Percentiles rank a stretch among this genome's conserved stretches.
Evolutionary conservation across 2,113 vertebrate species (phyloP).

Genomic region (Carassius auratus): DNA sequence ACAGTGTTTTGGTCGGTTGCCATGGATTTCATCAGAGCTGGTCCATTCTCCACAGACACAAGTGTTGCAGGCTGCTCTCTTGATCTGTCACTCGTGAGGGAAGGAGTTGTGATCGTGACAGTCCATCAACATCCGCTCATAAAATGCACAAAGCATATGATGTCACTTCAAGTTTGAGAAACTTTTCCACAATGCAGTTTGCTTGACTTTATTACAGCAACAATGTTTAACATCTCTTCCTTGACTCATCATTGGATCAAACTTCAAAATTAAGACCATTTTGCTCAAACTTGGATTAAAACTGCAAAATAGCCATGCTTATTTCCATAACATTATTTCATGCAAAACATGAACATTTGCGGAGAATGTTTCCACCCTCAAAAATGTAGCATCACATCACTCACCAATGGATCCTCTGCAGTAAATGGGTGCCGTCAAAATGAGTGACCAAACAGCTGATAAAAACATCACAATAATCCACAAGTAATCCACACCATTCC

Average conservation of each 20-base stretch:
- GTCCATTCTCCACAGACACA: conserved; percentile 7
- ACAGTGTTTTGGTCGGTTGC: conserved; percentile 6
- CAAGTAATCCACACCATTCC: too few relatives aligned
- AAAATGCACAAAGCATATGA: background rate
- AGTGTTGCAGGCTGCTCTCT: background rate
- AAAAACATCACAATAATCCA: too few relatives aligned
- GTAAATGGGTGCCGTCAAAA: too few relatives aligned
- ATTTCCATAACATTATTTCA: background rate
- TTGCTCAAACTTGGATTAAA: background rate
- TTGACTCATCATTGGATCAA: background rate
- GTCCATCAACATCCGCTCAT: background rate
- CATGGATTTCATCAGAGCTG: conserved; percentile 19
- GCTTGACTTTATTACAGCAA: background rate
- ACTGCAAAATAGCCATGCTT: too few relatives aligned
- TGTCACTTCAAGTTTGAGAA: background rate
- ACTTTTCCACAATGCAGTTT: background rate
- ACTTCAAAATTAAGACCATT: background rate
- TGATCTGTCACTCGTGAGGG: background rate
- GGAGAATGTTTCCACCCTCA: too few relatives aligned
- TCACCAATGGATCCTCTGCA: too few relatives aligned
- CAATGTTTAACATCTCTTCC: background rate
- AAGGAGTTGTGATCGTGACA: background rate
- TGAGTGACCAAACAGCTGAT: too few relatives aligned
- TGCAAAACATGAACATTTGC: too few relatives aligned
- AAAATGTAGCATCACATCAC: too few relatives aligned